phyloP scores from a whole-genome alignment of 1,140 invertebrate species.

The Bombus breviceps region DNA sequence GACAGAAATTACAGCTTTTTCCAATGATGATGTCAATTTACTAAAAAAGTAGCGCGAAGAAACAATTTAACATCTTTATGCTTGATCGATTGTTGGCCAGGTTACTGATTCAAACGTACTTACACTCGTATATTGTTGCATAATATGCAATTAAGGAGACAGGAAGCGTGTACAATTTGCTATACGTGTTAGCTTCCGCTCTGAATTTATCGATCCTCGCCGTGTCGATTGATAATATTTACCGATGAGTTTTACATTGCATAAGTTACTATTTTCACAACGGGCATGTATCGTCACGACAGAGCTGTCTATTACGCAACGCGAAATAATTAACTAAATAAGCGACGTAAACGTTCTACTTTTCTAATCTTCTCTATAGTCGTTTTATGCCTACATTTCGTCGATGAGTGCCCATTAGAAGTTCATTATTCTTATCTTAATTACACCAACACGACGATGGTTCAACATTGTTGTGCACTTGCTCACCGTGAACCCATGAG shows the following conservation, averaged over 20 bases:
- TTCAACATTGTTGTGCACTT: conserved; percentile 33
- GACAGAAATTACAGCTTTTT: background rate
- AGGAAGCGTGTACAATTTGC: conserved; percentile 23
- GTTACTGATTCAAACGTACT: background rate
- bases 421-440: conserved; percentile 55
- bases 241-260: background rate
- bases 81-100: background rate
- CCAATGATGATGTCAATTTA: background rate
- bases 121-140: background rate
- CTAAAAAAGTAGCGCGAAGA: background rate
- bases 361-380: conserved; percentile 59
- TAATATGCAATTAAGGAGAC: conserved; percentile 15
- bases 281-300: background rate
- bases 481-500: background rate
- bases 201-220: conserved; percentile 24
- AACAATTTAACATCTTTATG: background rate
- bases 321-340: conserved; percentile 50
- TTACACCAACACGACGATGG: conserved; percentile 21
- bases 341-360: conserved; percentile 56
- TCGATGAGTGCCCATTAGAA: conserved; percentile 53
- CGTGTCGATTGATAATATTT: conserved; percentile 24
- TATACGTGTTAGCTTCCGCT: background rate
- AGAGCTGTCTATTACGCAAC: conserved; percentile 32
- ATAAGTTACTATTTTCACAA: background rate
- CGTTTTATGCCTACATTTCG: conserved; percentile 38